A percentile compares a stretch with the other conserved stretches of the same genome.
Evolutionary conservation across 2,888 invertebrate genomes (phyloP).

Genomic region (Drosophila rellima): DNA sequence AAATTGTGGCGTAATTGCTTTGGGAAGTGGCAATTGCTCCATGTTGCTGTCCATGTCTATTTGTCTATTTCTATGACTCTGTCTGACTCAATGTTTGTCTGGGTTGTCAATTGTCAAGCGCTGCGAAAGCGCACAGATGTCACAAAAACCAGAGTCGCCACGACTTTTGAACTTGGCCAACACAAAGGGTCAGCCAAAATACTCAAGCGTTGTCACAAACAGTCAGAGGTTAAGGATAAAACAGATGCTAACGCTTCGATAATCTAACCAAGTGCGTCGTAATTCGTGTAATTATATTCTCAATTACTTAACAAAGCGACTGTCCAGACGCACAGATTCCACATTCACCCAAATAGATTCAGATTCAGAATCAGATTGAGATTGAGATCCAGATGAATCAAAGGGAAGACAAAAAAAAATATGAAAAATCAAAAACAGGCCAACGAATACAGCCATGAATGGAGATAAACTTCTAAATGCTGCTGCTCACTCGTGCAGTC

Average conservation of each 20-base stretch:
- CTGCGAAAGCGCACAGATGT: conserved; percentile 78
- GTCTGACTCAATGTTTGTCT: conserved; percentile 22
- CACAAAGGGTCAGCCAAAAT: conserved; percentile 42
- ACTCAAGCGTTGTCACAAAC: conserved; percentile 59
- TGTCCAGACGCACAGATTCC: conserved; percentile 31
- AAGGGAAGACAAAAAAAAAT: conserved; percentile 37
- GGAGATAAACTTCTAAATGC: conserved; percentile 75
- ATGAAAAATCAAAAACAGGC: conserved; percentile 60
- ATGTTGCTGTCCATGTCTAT: conserved; percentile 31
- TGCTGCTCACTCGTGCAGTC: conserved; percentile 71
- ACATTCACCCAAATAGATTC: conserved; percentile 4
- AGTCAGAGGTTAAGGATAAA: conserved; percentile 63
- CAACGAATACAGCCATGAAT: conserved; percentile 77
- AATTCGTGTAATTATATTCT: conserved; percentile 85
- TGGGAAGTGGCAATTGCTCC: conserved; percentile 79
- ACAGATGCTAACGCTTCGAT: conserved; percentile 79
- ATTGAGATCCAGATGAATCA: conserved; percentile 31
- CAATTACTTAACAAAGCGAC: conserved; percentile 77
- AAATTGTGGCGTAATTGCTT: conserved; percentile 80
- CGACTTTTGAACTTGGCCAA: conserved; percentile 64
- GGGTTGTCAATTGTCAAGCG: conserved; percentile 57
- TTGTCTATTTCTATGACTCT: conserved; percentile 14
- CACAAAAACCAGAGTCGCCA: conserved; percentile 31
- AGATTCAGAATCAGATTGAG: conserved; percentile 31
- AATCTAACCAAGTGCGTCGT: conserved; percentile 72